Conservation (phyloP, 2,888 invertebrate species). For the Eupithecia exiguata region DNA sequence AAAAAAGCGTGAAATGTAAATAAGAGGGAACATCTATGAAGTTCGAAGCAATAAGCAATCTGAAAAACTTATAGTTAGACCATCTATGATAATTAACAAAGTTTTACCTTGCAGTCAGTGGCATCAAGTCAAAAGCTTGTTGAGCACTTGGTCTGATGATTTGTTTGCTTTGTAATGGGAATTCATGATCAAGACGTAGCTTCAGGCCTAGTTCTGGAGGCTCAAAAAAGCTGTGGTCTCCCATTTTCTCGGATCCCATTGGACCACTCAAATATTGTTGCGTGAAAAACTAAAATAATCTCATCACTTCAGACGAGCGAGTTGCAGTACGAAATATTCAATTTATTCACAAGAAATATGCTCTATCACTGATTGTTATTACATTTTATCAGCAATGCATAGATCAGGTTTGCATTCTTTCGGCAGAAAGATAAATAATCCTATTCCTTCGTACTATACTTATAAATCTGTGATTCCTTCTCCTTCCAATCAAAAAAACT, state of each 20-base stretch:
- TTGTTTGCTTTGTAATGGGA: conserved; percentile 89
- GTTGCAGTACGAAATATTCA: not conserved
- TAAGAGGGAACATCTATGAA: not conserved
- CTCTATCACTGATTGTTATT: not conserved
- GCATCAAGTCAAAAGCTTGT: conserved; percentile 88
- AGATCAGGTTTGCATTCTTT: not conserved
- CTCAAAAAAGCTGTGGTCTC: conserved; percentile 55
- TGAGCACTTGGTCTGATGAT: conserved; percentile 85
- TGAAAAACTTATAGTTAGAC: not conserved
- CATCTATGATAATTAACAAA: not conserved
- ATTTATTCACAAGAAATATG: not conserved
- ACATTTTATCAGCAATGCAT: not conserved
- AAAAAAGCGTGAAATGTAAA: not conserved
- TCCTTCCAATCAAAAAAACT: too few species aligned
- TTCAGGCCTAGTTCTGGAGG: conserved; percentile 88
- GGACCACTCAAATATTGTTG: not conserved
- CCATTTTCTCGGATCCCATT: conserved; percentile 39
- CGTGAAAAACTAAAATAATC: not conserved
- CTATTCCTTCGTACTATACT: too few species aligned
- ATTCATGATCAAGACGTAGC: conserved; percentile 89
- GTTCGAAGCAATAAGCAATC: not conserved
- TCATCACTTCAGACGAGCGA: not conserved
- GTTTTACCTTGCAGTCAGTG: conserved; percentile 87
- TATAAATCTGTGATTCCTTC: too few species aligned
- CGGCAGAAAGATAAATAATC: not conserved